These are phyloP conservation scores for Holcopasites calliopsidis DNA, from an alignment of 1,140 invertebrate genomes.

Conservation along the genomic window DNA sequence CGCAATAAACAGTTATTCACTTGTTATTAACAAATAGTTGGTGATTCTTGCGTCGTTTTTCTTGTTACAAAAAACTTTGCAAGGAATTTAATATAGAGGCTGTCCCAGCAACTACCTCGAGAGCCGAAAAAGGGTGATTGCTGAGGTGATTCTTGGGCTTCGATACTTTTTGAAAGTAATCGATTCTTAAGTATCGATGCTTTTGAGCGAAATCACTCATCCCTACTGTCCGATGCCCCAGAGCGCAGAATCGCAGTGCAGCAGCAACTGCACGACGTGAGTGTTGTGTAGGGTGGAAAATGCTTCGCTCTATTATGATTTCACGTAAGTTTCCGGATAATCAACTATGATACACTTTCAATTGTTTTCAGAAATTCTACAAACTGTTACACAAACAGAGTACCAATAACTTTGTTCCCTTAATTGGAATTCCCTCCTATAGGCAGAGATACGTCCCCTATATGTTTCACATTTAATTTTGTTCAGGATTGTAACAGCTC, in stretches of 20 bases:
- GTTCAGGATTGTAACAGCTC: neutral
- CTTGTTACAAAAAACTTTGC: too few relatives aligned
- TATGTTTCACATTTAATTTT: neutral
- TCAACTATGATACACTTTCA: neutral
- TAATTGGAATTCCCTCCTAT: neutral
- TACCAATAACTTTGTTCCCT: neutral
- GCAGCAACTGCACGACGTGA: slow-evolving; percentile 25
- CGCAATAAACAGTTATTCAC: too few relatives aligned
- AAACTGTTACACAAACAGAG: neutral
- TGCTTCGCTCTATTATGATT: slow-evolving; percentile 50
- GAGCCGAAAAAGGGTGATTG: too few relatives aligned
- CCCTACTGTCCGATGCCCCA: too few relatives aligned
- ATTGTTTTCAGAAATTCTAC: neutral
- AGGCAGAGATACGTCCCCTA: neutral
- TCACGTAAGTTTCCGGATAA: slow-evolving; percentile 46
- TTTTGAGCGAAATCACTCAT: too few relatives aligned
- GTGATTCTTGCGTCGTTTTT: too few relatives aligned
- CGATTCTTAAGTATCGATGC: too few relatives aligned
- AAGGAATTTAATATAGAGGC: too few relatives aligned
- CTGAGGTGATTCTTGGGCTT: too few relatives aligned
- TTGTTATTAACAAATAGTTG: too few relatives aligned
- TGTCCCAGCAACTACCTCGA: too few relatives aligned
- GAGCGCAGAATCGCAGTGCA: slow-evolving; percentile 26
- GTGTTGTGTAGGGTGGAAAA: slow-evolving; percentile 2
- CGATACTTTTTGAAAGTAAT: too few relatives aligned